Conservation (phyloP, 2,113 vertebrate genomes). For the Brachyhypopomus occidentalis region DNA sequence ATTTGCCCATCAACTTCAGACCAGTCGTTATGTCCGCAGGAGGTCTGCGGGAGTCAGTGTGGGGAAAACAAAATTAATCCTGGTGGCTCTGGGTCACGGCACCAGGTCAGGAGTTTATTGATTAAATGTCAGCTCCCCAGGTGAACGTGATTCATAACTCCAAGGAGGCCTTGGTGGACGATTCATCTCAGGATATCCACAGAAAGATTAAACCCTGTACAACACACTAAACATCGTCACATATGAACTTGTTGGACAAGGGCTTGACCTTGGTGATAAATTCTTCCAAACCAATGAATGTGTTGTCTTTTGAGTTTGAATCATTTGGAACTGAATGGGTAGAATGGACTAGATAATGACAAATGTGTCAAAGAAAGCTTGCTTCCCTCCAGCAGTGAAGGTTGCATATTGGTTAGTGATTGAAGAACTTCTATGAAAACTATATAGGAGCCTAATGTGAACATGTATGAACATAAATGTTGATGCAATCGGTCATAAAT, state of each 20-base stretch:
- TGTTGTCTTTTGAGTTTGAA: slow-evolving; percentile 23
- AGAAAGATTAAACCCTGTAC: slow-evolving; percentile 64
- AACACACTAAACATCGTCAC: slow-evolving; percentile 51
- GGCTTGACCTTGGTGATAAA: slow-evolving; percentile 18
- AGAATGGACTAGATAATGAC: slow-evolving; percentile 1
- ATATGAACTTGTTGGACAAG: slow-evolving; percentile 22
- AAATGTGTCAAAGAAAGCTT: background rate
- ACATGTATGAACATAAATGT: background rate
- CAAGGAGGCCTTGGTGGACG: slow-evolving; percentile 59
- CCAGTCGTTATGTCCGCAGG: slow-evolving; percentile 58
- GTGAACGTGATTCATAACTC: slow-evolving; percentile 76
- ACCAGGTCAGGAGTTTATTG: slow-evolving; percentile 78
- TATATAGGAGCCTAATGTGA: background rate
- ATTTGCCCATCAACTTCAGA: slow-evolving; percentile 55
- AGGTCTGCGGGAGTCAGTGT: slow-evolving; percentile 59
- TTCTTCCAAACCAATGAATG: slow-evolving; percentile 7
- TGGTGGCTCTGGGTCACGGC: slow-evolving; percentile 69
- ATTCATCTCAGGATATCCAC: slow-evolving; percentile 64
- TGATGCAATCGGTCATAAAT: background rate
- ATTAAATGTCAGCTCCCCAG: slow-evolving; percentile 76
- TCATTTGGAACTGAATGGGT: background rate
- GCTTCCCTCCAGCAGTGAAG: background rate
- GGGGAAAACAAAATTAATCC: slow-evolving; percentile 71
- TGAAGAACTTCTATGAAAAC: background rate
- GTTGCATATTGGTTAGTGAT: background rate